These are phyloP conservation scores for Protobothrops mucrosquamatus DNA, from an alignment of 2,113 vertebrate genomes.

Conservation along the genomic window DNA sequence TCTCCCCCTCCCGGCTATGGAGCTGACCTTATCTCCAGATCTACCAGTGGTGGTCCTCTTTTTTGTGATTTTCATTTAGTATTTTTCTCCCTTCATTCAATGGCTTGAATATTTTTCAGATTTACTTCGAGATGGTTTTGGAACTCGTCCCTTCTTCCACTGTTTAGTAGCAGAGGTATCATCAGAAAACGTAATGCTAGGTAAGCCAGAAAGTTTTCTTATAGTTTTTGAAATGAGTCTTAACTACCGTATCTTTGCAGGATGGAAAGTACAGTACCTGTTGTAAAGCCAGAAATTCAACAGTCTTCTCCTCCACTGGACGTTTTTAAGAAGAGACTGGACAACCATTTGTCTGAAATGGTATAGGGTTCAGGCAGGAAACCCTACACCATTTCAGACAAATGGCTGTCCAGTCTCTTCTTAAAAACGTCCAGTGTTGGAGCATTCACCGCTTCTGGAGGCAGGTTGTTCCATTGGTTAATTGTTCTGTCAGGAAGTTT, in stretches of 20 bases:
- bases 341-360: no score
- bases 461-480: no score
- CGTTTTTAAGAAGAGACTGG: no score
- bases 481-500: no score
- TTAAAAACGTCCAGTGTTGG: no score
- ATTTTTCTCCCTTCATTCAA: neutral
- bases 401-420: no score
- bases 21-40: no score
- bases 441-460: no score
- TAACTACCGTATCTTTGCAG: neutral
- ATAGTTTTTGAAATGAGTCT: neutral
- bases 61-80: neutral
- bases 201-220: neutral
- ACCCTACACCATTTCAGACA: no score
- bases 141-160: constrained; percentile 73
- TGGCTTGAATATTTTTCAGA: constrained; percentile 61
- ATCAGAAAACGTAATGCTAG: constrained; percentile 41
- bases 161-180: constrained; percentile 71
- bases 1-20: no score
- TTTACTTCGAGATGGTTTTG: constrained; percentile 76
- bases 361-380: no score
- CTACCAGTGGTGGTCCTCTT: neutral
- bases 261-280: neutral
- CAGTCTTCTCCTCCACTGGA: neutral
- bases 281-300: neutral